Evolutionary conservation across 2,888 invertebrate species (phyloP).

Genomic region (Noctua janthina): DNA sequence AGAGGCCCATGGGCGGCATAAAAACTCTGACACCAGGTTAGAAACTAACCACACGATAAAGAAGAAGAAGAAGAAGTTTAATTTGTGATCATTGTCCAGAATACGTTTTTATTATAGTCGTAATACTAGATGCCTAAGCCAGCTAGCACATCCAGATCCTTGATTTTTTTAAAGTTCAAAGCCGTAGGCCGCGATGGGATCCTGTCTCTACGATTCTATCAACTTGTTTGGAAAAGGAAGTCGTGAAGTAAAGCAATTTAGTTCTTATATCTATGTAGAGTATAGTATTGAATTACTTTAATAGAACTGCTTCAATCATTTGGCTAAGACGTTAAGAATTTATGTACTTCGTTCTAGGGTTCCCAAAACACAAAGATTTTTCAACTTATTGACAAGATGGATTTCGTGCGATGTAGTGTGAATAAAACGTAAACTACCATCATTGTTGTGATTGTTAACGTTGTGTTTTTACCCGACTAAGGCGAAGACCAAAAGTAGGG

Average conservation of each 20-base stretch:
- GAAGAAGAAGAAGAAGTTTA: too few species aligned
- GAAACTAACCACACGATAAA: too few species aligned
- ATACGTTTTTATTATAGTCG: not conserved
- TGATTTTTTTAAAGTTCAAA: not conserved
- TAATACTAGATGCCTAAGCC: not conserved
- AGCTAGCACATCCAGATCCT: too few species aligned
- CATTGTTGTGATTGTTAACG: not conserved
- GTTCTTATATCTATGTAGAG: conserved; percentile 15
- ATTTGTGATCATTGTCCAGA: not conserved
- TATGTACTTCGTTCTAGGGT: conserved; percentile 38
- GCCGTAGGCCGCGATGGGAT: not conserved
- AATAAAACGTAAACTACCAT: not conserved
- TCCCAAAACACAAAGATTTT: conserved; percentile 14
- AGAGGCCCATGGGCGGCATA: too few species aligned
- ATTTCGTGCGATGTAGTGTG: not conserved
- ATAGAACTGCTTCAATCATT: conserved; percentile 66
- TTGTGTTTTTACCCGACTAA: not conserved
- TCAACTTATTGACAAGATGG: not conserved
- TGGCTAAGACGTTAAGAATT: conserved; percentile 62
- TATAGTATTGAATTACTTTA: conserved; percentile 58
- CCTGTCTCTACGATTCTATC: not conserved
- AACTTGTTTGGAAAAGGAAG: conserved; percentile 4
- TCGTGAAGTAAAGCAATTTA: conserved; percentile 34
- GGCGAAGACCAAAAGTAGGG: too few species aligned
- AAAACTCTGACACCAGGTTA: too few species aligned